A percentile compares a stretch with the other conserved stretches of the same genome.
Conservation (phyloP, 37 sponge, comb jelly and placozoan species). For the Geodia barretti region DNA sequence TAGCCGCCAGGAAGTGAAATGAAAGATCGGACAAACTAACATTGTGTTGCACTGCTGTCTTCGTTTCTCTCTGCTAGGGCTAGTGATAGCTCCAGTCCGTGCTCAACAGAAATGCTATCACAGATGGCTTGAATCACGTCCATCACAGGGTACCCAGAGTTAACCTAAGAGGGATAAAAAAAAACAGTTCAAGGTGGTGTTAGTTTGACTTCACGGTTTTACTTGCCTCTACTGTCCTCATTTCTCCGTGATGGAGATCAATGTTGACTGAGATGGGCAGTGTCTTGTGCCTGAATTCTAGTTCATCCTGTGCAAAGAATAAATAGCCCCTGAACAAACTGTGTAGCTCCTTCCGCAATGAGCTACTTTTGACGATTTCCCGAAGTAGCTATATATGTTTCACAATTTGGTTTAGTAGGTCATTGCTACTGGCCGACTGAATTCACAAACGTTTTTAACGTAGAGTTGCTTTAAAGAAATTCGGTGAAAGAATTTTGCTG, state of each 20-base stretch:
- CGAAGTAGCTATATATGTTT: no score
- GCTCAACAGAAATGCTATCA: slow-evolving; percentile 24
- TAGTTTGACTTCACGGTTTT: no score
- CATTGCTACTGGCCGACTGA: no score
- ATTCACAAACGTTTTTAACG: no score
- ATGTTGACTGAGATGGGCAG: slow-evolving; percentile 48
- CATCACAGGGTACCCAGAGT: slow-evolving; percentile 50
- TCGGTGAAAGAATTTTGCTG: no score
- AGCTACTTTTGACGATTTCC: no score
- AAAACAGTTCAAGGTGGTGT: no score
- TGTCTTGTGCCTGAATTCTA: slow-evolving; percentile 42
- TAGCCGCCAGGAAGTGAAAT: not conserved
- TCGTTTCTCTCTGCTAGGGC: not conserved
- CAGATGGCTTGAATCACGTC: slow-evolving; percentile 45
- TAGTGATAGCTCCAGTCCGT: not conserved
- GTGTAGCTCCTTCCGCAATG: no score
- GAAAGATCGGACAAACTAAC: not conserved
- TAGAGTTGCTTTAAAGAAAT: no score
- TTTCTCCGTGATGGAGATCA: slow-evolving; percentile 23
- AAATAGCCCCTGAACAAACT: no score
- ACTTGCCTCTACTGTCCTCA: slow-evolving; percentile 26
- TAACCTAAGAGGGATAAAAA: not conserved
- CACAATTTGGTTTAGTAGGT: no score
- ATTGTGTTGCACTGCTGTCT: slow-evolving; percentile 7
- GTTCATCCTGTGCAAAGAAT: slow-evolving; percentile 56